Percentiles rank a stretch among this genome's conserved stretches.
phyloP scores from a whole-genome alignment of 2,888 invertebrate genomes.

The Cabera pusaria region DNA sequence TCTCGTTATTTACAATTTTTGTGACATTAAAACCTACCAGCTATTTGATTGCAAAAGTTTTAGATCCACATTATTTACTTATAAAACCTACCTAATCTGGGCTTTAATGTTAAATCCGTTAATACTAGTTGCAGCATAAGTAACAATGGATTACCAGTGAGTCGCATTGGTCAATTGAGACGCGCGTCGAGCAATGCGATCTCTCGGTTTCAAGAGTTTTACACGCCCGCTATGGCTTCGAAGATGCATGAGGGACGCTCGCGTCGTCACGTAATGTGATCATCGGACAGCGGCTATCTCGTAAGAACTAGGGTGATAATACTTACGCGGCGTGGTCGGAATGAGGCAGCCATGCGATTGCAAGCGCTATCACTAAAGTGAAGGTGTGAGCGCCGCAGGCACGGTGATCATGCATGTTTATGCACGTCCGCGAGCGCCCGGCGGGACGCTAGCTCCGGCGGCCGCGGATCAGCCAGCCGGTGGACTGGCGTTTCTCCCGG shows the following conservation, averaged over 20 bases:
- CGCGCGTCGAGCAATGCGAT: constrained; percentile 42
- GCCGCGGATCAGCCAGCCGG: constrained; percentile 68
- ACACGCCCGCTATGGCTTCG: constrained; percentile 56
- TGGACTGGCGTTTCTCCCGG: constrained; percentile 56
- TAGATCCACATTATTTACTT: too few species aligned
- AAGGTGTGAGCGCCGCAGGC: constrained; percentile 67
- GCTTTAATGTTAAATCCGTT: too few species aligned
- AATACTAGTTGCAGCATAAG: too few species aligned
- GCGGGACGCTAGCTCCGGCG: constrained; percentile 65
- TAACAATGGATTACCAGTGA: too few species aligned
- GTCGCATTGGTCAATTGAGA: too few species aligned
- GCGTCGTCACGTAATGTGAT: constrained; percentile 32
- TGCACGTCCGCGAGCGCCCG: constrained; percentile 53
- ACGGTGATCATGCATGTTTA: constrained; percentile 66
- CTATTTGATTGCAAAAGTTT: too few species aligned
- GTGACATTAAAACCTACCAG: too few species aligned
- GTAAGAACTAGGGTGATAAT: constrained; percentile 30
- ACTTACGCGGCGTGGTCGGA: constrained; percentile 72
- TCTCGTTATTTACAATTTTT: too few species aligned
- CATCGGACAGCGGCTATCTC: constrained; percentile 22
- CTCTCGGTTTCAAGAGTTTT: constrained; percentile 47
- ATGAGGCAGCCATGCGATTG: constrained; percentile 64
- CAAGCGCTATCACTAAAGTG: constrained; percentile 65
- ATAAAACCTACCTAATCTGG: too few species aligned
- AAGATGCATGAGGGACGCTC: constrained; percentile 34